Evolutionary conservation across 2,113 vertebrate species (phyloP).

Genomic region (Lepidothrix coronata): DNA sequence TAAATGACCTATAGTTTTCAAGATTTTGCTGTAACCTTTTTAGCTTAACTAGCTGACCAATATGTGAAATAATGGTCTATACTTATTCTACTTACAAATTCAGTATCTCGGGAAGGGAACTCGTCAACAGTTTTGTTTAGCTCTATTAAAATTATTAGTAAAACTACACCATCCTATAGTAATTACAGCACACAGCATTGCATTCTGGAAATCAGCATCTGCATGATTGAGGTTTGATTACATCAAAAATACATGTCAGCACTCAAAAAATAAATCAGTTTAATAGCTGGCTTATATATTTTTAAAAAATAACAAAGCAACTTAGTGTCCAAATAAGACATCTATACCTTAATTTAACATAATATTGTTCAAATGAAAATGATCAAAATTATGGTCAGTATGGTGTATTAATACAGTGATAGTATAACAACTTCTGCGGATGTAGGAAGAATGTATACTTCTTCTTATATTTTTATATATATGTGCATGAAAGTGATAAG

Average conservation of each 20-base stretch:
- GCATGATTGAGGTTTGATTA: background rate
- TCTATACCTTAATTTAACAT: background rate
- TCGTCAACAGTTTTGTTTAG: background rate
- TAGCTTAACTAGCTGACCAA: background rate
- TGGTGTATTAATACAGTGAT: background rate
- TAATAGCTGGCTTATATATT: background rate
- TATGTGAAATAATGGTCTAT: background rate
- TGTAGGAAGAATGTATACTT: rapidly evolving
- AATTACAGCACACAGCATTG: background rate
- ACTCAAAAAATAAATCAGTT: background rate
- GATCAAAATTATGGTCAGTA: background rate
- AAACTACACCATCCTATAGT: background rate
- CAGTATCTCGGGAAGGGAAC: background rate
- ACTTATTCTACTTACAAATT: background rate
- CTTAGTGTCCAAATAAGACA: background rate
- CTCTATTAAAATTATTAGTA: background rate
- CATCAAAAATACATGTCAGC: background rate
- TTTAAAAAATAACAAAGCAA: background rate
- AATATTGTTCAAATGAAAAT: background rate
- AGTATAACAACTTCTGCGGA: background rate
- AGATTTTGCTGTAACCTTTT: background rate
- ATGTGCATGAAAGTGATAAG: background rate
- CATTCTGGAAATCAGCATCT: background rate
- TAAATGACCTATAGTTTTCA: background rate
- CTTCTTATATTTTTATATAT: background rate